A percentile compares a stretch with the other conserved stretches of the same genome.
Conservation (phyloP, 2,888 invertebrate species). For the Philhelius pedissequus region DNA sequence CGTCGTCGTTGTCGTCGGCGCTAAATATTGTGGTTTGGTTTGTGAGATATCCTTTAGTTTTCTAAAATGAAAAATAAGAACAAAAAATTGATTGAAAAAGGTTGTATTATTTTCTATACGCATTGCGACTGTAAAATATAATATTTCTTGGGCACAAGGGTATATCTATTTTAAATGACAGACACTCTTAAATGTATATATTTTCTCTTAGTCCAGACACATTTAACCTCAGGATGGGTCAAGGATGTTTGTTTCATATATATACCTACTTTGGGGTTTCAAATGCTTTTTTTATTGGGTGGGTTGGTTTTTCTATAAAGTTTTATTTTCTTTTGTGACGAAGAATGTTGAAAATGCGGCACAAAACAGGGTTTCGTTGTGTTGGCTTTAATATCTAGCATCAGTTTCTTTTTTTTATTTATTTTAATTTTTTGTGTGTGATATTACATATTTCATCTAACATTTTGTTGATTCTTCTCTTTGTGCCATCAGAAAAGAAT, state of each 20-base stretch:
- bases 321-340: neutral
- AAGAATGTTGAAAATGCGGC: slow-evolving; percentile 22
- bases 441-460: neutral
- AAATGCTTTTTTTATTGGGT: neutral
- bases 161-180: slow-evolving; percentile 5
- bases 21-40: neutral
- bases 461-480: neutral
- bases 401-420: neutral
- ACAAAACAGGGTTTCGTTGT: neutral
- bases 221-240: slow-evolving; percentile 30
- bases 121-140: slow-evolving; percentile 32
- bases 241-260: slow-evolving; percentile 13
- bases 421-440: neutral
- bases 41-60: slow-evolving; percentile 10
- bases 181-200: neutral
- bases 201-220: neutral
- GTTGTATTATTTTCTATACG: slow-evolving; percentile 24
- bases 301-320: neutral
- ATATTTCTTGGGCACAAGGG: neutral
- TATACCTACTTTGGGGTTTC: neutral
- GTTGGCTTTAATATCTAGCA: neutral
- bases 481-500: slow-evolving; percentile 24
- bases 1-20: neutral
- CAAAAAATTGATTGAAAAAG: neutral
- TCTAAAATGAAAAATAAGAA: slow-evolving; percentile 38